Evolutionary conservation across 2,113 vertebrate genomes (phyloP), one percentile per base, ranked within the genome.

Genomic region (Galemys pyrenaicus): DNA sequence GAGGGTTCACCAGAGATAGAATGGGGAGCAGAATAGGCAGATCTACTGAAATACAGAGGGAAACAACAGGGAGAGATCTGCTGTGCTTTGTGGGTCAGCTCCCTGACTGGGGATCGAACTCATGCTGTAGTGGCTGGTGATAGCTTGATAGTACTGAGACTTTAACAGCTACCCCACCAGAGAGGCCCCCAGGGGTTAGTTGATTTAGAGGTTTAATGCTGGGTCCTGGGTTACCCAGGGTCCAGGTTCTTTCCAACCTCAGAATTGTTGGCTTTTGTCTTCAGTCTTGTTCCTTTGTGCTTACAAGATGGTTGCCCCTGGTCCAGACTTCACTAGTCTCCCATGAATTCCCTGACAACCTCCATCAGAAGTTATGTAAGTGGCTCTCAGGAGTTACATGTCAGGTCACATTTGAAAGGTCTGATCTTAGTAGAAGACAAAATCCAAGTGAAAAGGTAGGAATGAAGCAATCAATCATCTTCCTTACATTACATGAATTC

Each of bases 281-380:
- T 70, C 44, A 39, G 44, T 9, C 60, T 54, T 32, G 8, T 49
- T 35, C 32, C 60, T 9, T 54, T 46, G 7, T 41, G 20, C 26
- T 39, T 70, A 16, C 35, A 56, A 85, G 65, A 71, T 56, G 46
- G 65, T 28, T 9, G 62, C 74, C 46, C 60, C 12, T 32, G 35
- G 17, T n/a, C 28, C 46, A 30, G 28, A 41, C 46, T 54, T 54
- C 74, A 78, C 9, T 5, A 26, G 35, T 10, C 73, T 78, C 65
- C 17, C 12, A 0, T 4, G 56, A 51, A 11, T 1, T 2, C 20
- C 4, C 3, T 0, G 19, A 32, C n/a, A 39, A 35, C 17, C 35
- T 41, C 83, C 13, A 11, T 24, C 10, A 26, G 11, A 22, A 44
- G 49, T n/a, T 30, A 6, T 32, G 17, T 22, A 30, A 22, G 28